These are phyloP conservation scores for Drosophila kanapiae DNA, from an alignment of 1,140 invertebrate species.

Conservation along the genomic window DNA sequence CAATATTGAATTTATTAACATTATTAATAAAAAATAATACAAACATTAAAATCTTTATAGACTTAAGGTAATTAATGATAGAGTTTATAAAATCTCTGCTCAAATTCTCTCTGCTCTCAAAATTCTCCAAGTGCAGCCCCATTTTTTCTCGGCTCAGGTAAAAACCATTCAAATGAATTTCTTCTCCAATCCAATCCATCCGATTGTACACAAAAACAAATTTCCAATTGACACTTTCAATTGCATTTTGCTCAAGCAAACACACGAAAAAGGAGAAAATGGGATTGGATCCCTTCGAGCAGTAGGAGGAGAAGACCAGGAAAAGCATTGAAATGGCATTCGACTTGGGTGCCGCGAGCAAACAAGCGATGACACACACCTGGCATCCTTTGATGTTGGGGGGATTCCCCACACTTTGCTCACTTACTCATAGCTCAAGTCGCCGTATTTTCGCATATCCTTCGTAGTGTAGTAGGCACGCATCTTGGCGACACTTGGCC, in stretches of 20 bases:
- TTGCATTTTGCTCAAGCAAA: conserved; percentile 61
- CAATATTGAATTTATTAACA: background rate
- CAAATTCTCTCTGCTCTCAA: too few relatives aligned
- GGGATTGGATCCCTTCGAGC: conserved; percentile 2
- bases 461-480: conserved; percentile 76
- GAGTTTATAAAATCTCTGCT: too few relatives aligned
- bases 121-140: background rate
- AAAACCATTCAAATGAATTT: conserved; percentile 8
- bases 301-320: background rate
- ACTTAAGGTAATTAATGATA: too few relatives aligned
- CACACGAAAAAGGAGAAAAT: conserved; percentile 16
- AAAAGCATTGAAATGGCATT: conserved; percentile 66
- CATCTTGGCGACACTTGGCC: conserved; percentile 49
- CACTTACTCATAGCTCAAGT: conserved; percentile 82
- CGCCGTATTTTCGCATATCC: conserved; percentile 76
- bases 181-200: conserved; percentile 17
- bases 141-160: conserved; percentile 1
- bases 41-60: background rate
- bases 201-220: conserved; percentile 49
- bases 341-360: conserved; percentile 48
- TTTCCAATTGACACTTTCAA: conserved; percentile 63
- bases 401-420: conserved; percentile 11
- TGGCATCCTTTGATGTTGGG: conserved; percentile 1
- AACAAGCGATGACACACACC: conserved; percentile 52
- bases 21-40: background rate